Conservation (phyloP, 2,888 invertebrate genomes). For the Drosophila mayaguana region DNA sequence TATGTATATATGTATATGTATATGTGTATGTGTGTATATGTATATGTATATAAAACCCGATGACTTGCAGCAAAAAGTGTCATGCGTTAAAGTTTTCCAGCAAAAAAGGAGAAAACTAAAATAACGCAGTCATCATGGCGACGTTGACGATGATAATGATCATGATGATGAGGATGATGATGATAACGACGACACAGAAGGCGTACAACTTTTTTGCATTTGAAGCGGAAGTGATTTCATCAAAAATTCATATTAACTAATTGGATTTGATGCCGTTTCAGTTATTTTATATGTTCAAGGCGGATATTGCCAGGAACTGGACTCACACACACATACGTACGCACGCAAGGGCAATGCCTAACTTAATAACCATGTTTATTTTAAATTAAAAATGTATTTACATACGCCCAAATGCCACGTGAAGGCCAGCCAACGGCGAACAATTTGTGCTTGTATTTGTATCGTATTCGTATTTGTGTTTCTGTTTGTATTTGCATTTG, state of each 20-base stretch:
- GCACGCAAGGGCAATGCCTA: slow-evolving; percentile 18
- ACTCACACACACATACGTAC: slow-evolving; percentile 3
- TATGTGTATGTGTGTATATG: neutral
- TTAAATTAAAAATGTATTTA: slow-evolving; percentile 77
- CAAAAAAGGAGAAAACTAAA: slow-evolving; percentile 26
- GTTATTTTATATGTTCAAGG: slow-evolving; percentile 20
- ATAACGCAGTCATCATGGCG: slow-evolving; percentile 47
- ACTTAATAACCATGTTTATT: slow-evolving; percentile 70
- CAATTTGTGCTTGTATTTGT: slow-evolving; percentile 23
- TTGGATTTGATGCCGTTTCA: slow-evolving; percentile 74
- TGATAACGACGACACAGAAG: slow-evolving; percentile 5
- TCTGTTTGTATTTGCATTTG: slow-evolving; percentile 6
- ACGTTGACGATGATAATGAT: slow-evolving; percentile 16
- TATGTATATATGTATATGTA: slow-evolving; percentile 6
- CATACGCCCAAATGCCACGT: slow-evolving; percentile 44
- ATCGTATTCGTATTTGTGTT: neutral
- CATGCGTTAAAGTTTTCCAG: slow-evolving; percentile 66
- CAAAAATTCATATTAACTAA: slow-evolving; percentile 81
- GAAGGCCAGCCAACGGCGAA: slow-evolving; percentile 30
- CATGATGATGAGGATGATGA: slow-evolving; percentile 4
- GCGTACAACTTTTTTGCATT: slow-evolving; percentile 53
- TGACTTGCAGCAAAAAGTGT: slow-evolving; percentile 67
- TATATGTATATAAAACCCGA: slow-evolving; percentile 17
- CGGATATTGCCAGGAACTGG: slow-evolving; percentile 66
- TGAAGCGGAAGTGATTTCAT: slow-evolving; percentile 79